Conservation (phyloP, 2,113 vertebrate species). For the Nannobrachium achirus region DNA sequence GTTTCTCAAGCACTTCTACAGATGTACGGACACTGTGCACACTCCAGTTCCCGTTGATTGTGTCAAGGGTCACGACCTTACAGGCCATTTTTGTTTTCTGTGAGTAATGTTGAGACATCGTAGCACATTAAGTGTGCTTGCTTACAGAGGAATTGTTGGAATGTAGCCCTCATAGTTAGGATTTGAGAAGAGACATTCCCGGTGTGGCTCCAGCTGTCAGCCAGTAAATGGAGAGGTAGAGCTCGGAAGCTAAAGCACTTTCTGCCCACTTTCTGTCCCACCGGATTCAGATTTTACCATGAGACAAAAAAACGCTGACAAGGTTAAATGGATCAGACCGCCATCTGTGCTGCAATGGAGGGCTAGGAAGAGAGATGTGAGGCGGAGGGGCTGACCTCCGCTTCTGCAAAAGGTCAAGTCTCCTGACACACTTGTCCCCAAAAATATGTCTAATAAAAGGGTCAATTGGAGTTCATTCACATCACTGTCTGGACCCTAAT, state of each 20-base stretch:
- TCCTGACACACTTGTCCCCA: constrained; percentile 33
- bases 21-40: too few relatives aligned
- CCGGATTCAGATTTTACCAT: background rate
- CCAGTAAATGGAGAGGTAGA: constrained; percentile 4
- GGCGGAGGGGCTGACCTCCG: constrained; percentile 1
- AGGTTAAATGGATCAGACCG: constrained; percentile 17
- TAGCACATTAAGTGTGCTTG: constrained; percentile 12
- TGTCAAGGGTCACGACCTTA: background rate
- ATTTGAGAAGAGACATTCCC: constrained; percentile 7
- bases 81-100: background rate
- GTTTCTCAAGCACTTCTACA: too few relatives aligned
- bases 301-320: constrained; percentile 24
- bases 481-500: constrained; percentile 51
- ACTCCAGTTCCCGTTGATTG: background rate
- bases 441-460: constrained; percentile 54
- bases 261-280: background rate
- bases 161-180: background rate
- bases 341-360: constrained; percentile 27
- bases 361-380: constrained; percentile 31
- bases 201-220: background rate
- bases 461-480: constrained; percentile 61
- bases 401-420: constrained; percentile 9
- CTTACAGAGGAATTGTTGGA: constrained; percentile 3
- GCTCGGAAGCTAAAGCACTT: background rate
- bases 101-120: constrained; percentile 5